Base-by-base conservation (phyloP, 2,797 vertebrate genomes). In the Toxotes lorentzi region DNA sequence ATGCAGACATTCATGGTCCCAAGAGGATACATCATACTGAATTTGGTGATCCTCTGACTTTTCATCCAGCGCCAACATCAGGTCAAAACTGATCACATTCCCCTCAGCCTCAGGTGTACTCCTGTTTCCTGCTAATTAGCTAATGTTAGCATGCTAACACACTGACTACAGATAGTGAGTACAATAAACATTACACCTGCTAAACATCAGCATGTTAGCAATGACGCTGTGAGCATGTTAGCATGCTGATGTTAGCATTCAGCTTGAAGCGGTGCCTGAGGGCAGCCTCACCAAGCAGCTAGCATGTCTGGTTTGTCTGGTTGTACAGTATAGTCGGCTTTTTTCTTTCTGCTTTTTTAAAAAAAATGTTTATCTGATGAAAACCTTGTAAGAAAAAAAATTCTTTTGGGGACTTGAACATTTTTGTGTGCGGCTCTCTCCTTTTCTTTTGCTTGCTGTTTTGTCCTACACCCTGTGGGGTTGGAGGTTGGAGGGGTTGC, bases 371-470 rank as follows among this genome's bases (percentile, higher is more conserved):
- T 50, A 12, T 50, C n/a, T 23, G 48, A n/a, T 7, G 35, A 35
- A 35, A 10, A 35, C 9, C 40, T 50, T 50, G 9, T 50, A 11
- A 11, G 47, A 50, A 38, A 38, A 10, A 50, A 12, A 19, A n/a
- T 10, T 7, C 48, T 50, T 40, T 23, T 0, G 41, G n/a, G 35
- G 76, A 50, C 27, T 58, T 53, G 54, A 23, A 75, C 48, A 50
- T 40, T 19, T 82, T 51, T 53, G 43, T 21, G 19, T 78, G 70
- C 3, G 67, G 65, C 16, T 16, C 4, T 27, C 59, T 59, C 35
- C 4, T 76, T 40, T 75, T 24, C 21, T 38, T 57, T 64, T 30
- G 27, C 27, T 68, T 56, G 47, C 41, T 5, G 72, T 50, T 48
- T 69, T 58, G 32, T 65, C 40, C 11, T 66, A 43, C 59, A 34